Base-by-base conservation (phyloP, 2,113 vertebrate genomes). In the Scartelaos histophorus region DNA sequence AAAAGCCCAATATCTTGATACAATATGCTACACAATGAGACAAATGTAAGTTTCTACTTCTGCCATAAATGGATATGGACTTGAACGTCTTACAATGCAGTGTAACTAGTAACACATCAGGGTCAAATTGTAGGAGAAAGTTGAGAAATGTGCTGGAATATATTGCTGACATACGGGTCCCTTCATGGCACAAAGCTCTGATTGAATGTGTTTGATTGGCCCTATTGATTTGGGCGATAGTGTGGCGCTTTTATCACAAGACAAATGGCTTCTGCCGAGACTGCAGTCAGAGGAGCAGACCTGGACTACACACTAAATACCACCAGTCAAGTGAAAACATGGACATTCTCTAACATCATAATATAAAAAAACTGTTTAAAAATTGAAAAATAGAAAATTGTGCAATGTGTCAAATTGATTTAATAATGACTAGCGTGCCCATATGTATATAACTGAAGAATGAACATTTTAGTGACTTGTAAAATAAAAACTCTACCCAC, bases 171-270 rank as follows among this genome's bases (percentile, higher is more conserved):
- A 83, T 82, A 79, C 70, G 60, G 61, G 47, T 61, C 66, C 78
- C 73, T 69, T 88, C 73, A 79, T 71, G 71, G 79, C 72, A 78
- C 70, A 85, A 78, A 81, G 76, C 70, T 78, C 81, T 88, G 82
- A 86, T 76, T 85, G 77, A 88, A 86, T 80, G 71, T 49, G 72
- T 86, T 83, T 90, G 84, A 90, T 84, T 69, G 83, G 71, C 47
- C 16, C 62, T 84, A 87, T 90, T 84, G 84, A 90, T 90, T 34
- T 88, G 72, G 64, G 72, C 82, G 58, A 73, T 78, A 67, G 24
- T 82, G 84, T 78, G 80, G 76, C 78, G 73, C 68, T 87, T 89
- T 86, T 85, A 84, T 88, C 82, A 81, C 66, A 79, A 85, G 82
- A 89, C 76, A 88, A 88, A 91, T 85, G 74, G 82, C 70, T 83